A percentile compares a stretch with the other conserved stretches of the same genome.
These are phyloP conservation scores for Drosophila aldrichi DNA, from an alignment of 2,888 invertebrate genomes.

Conservation along the genomic window DNA sequence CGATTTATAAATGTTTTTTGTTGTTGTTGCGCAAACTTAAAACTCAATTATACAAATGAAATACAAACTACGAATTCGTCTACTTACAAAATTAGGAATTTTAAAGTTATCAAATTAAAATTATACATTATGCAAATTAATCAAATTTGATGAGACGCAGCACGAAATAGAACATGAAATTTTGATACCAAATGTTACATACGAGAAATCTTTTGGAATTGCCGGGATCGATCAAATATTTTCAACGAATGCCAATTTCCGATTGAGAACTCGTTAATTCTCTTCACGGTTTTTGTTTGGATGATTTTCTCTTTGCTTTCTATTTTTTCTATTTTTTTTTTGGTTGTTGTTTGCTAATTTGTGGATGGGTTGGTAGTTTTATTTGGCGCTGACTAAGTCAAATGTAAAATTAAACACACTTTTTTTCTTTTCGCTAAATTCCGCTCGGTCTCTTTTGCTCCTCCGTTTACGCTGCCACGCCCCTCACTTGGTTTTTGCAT, in stretches of 20 bases:
- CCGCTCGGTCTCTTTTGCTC: conserved; percentile 15
- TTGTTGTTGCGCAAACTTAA: conserved; percentile 23
- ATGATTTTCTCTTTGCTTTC: background rate
- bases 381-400: conserved; percentile 45
- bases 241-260: conserved; percentile 28
- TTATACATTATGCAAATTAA: conserved; percentile 35
- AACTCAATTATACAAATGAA: conserved; percentile 35
- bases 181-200: conserved; percentile 35
- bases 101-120: conserved; percentile 26
- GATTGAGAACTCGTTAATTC: conserved; percentile 2
- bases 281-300: background rate
- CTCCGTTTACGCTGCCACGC: conserved; percentile 49
- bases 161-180: conserved; percentile 27
- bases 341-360: conserved; percentile 23
- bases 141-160: conserved; percentile 32
- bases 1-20: background rate
- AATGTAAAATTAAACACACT: conserved; percentile 76
- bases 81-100: conserved; percentile 58
- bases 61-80: conserved; percentile 59
- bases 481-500: conserved; percentile 74
- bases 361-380: conserved; percentile 12
- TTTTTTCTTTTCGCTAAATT: conserved; percentile 44
- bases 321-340: conserved; percentile 1
- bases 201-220: conserved; percentile 33
- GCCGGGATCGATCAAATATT: conserved; percentile 25